Percentiles rank a stretch among this genome's conserved stretches.
Conservation (phyloP, 1,140 invertebrate genomes). For the Scaptomyza montana region DNA sequence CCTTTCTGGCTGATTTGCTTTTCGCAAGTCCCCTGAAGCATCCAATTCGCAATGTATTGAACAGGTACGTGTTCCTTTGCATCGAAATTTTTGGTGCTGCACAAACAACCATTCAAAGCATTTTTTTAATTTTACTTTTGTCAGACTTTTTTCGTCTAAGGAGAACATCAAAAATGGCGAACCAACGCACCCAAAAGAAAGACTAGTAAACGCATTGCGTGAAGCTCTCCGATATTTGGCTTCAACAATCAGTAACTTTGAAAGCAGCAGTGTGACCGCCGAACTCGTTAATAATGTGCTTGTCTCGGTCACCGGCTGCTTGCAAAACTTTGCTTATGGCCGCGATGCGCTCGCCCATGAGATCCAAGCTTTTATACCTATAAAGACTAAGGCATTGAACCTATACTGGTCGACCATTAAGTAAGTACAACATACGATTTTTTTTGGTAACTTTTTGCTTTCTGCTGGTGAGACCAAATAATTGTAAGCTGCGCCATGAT, state of each 20-base stretch:
- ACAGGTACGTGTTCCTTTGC: constrained; percentile 31
- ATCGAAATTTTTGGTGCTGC: neutral
- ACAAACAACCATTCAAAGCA: neutral
- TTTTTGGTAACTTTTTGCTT: too few species aligned
- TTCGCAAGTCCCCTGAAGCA: constrained; percentile 57
- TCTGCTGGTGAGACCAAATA: too few species aligned
- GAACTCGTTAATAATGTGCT: constrained; percentile 46
- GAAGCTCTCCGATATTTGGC: constrained; percentile 24
- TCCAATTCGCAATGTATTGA: constrained; percentile 53
- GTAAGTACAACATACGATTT: constrained; percentile 13
- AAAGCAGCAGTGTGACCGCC: neutral
- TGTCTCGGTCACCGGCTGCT: constrained; percentile 47
- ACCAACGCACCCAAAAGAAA: constrained; percentile 16
- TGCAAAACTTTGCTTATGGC: constrained; percentile 57
- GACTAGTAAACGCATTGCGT: constrained; percentile 26
- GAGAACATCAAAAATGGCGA: constrained; percentile 7
- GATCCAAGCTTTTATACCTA: constrained; percentile 33
- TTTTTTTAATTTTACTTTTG: neutral
- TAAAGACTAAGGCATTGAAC: constrained; percentile 33
- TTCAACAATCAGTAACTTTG: rapidly evolving
- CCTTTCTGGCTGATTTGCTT: constrained; percentile 56
- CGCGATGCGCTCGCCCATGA: constrained; percentile 36
- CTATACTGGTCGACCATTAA: constrained; percentile 43
- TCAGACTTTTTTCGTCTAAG: constrained; percentile 50
- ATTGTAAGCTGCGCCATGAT: too few species aligned